phyloP scores from a whole-genome alignment of 2,888 invertebrate genomes.

The Spodoptera exigua region DNA sequence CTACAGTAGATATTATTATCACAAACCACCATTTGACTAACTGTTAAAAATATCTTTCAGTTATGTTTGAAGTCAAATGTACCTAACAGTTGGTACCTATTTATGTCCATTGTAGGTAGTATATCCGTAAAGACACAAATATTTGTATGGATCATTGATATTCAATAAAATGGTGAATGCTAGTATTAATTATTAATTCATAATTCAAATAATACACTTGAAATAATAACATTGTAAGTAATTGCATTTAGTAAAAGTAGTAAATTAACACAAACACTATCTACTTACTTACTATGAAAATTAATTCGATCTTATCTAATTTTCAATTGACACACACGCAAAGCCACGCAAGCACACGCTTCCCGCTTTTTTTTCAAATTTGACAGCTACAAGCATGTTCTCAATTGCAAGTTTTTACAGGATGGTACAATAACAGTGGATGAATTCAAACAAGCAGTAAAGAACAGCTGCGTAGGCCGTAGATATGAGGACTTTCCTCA shows the following conservation, averaged over 20 bases:
- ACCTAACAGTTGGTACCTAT: too few relatives aligned
- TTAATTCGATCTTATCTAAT: constrained; percentile 53
- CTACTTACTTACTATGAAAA: not conserved
- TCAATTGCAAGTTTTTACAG: constrained; percentile 81
- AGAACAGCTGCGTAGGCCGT: constrained; percentile 94
- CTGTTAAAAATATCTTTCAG: too few relatives aligned
- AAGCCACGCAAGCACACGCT: constrained; percentile 73
- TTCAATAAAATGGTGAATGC: too few relatives aligned
- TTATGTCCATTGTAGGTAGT: too few relatives aligned
- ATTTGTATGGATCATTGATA: too few relatives aligned
- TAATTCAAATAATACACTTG: constrained; percentile 35
- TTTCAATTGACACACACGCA: constrained; percentile 61
- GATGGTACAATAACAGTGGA: constrained; percentile 94
- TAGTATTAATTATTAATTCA: constrained; percentile 14
- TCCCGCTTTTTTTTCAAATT: constrained; percentile 58
- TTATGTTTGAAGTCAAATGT: too few relatives aligned
- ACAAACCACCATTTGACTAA: too few relatives aligned
- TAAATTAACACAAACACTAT: constrained; percentile 23
- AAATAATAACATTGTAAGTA: not conserved
- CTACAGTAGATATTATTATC: too few relatives aligned
- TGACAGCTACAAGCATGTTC: constrained; percentile 39
- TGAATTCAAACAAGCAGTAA: constrained; percentile 94
- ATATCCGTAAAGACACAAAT: too few relatives aligned
- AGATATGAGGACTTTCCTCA: constrained; percentile 94
- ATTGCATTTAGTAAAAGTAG: not conserved